Base-by-base conservation (phyloP, 2,888 invertebrate species). In the Drosophila seclusa region DNA sequence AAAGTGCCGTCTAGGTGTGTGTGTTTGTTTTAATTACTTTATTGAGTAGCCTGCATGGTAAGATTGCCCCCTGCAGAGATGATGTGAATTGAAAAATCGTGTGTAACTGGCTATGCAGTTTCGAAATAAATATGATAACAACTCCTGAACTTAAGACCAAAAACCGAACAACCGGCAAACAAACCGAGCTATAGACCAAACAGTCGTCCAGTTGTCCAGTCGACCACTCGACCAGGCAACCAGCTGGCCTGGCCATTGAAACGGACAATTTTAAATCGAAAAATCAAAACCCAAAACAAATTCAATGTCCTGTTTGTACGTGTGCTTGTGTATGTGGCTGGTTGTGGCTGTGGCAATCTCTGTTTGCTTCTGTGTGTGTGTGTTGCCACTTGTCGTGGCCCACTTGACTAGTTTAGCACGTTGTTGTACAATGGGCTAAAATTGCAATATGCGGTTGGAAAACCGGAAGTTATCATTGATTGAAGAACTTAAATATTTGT, bases 231-330 rank as follows among this genome's bases (percentile, higher is more conserved):
- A 59, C 66, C 48, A 38, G 50, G 24, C 8, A 53, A 57, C 16
- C 59, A 53, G 45, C 54, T 49, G 67, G 27, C 36, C 61, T 60
- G 75, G 55, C 84, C 74, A 84, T 87, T 84, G 84, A 84, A 75
- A 84, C 87, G 87, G 76, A 83, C 85, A 83, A 85, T 87, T 87
- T 87, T 73, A 81, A 85, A 85, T 87, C 83, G 85, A 85, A 85
- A 85, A 85, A 86, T 86, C 85, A 85, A 87, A 85, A 87, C 81
- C 81, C 76, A 87, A 85, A 85, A 87, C 85, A 87, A 87, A 85
- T 87, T 85, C 85, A 85, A 87, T 85, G 85, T 85, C 85, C 87
- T 85, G 85, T 85, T 82, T 80, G 83, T 69, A 76, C 68, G 54
- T 66, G 64, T 58, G 66, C 31, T 55, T 71, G 55, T 64, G 38